phyloP scores from a whole-genome alignment of 2,888 invertebrate genomes.

The Andrena bicolor region DNA sequence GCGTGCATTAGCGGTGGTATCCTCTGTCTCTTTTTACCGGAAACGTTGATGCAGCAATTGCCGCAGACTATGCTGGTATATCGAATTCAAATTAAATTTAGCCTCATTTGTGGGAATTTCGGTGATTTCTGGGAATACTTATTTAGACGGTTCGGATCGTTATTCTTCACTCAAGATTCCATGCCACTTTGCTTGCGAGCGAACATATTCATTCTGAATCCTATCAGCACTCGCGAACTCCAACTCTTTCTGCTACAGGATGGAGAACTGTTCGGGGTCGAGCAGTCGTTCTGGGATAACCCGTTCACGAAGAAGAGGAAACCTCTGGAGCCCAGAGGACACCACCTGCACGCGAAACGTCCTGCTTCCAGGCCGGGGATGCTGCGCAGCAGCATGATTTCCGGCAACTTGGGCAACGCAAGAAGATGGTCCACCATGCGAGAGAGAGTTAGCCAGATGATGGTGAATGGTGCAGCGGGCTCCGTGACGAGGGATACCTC shows the following conservation, averaged over 20 bases:
- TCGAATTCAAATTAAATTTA: neutral
- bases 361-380: slow-evolving; percentile 16
- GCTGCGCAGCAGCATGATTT: slow-evolving; percentile 56
- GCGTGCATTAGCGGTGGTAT: slow-evolving; percentile 84
- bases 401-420: slow-evolving; percentile 35
- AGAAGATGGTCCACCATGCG: neutral
- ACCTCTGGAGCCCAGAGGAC: slow-evolving; percentile 65
- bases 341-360: slow-evolving; percentile 50
- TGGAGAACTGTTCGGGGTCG: slow-evolving; percentile 92
- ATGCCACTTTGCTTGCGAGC: neutral
- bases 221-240: neutral
- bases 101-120: too few species aligned
- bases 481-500: neutral
- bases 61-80: slow-evolving; percentile 50
- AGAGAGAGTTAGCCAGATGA: neutral
- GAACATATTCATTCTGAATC: neutral
- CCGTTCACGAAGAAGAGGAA: slow-evolving; percentile 86
- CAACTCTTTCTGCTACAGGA: slow-evolving; percentile 85
- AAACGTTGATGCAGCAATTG: slow-evolving; percentile 53
- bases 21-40: slow-evolving; percentile 41
- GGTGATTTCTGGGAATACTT: too few species aligned
- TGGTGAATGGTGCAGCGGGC: too few species aligned
- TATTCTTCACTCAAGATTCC: neutral
- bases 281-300: slow-evolving; percentile 92
- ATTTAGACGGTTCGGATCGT: neutral